phyloP scores from a whole-genome alignment of 2,797 vertebrate species.

The Leptodon cayanensis region DNA sequence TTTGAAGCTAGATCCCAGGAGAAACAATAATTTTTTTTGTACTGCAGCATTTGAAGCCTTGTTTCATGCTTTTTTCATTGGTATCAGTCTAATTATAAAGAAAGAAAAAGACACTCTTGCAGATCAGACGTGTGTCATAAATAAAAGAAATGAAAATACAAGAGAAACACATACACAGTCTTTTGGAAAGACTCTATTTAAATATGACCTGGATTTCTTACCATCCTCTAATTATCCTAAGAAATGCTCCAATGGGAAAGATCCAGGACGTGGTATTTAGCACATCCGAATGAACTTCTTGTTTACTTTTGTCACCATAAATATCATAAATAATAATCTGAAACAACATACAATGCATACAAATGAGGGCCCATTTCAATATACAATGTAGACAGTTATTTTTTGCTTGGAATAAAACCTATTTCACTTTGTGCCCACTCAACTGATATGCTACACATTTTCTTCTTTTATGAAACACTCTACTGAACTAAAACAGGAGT shows the following conservation, averaged over 20 bases:
- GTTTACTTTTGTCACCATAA: slow-evolving; percentile 72
- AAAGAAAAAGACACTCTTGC: not conserved
- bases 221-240: slow-evolving; percentile 85
- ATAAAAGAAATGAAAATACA: not conserved
- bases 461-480: not conserved
- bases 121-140: not conserved
- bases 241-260: slow-evolving; percentile 72
- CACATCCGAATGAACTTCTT: slow-evolving; percentile 76
- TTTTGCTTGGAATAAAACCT: not conserved
- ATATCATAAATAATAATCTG: slow-evolving; percentile 83
- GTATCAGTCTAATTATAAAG: not conserved
- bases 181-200: not conserved
- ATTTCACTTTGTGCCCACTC: not conserved
- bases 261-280: slow-evolving; percentile 74
- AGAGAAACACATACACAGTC: not conserved
- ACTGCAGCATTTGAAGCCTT: not conserved
- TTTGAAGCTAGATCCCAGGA: not conserved
- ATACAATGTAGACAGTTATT: not conserved
- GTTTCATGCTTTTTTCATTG: not conserved
- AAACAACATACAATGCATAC: slow-evolving; percentile 45
- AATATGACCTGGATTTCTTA: slow-evolving; percentile 70
- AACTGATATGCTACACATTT: not conserved
- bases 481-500: not conserved
- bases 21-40: not conserved
- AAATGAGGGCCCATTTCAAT: slow-evolving; percentile 16